Evolutionary conservation across 2,797 vertebrate species (phyloP).

Genomic region (Dromococcyx pavoninus): DNA sequence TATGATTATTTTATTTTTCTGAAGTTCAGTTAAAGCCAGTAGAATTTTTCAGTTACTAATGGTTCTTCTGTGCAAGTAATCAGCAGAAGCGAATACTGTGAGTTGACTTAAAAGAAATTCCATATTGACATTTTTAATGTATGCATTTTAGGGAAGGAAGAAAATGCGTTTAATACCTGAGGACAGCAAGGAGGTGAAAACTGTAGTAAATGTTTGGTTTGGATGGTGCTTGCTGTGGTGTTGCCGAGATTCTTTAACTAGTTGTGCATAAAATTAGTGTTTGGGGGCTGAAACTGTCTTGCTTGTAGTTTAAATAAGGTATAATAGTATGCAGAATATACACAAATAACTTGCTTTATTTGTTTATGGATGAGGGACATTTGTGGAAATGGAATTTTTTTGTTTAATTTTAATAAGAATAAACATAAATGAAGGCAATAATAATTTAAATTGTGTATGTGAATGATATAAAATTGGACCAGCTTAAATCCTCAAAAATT

Average conservation of each 20-base stretch:
- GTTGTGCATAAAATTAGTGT: background rate
- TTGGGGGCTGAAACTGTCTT: background rate
- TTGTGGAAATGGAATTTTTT: slow-evolving; percentile 8
- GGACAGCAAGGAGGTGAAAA: background rate
- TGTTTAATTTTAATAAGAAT: background rate
- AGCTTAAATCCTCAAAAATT: background rate
- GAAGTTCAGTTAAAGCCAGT: background rate
- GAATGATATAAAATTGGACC: background rate
- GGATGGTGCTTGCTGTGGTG: background rate
- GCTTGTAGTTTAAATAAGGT: background rate
- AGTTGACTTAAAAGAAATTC: background rate
- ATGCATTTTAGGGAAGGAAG: background rate
- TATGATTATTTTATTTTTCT: background rate
- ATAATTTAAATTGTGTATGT: background rate
- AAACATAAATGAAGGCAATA: background rate
- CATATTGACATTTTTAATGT: background rate
- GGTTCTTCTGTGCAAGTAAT: background rate
- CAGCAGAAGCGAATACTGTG: background rate
- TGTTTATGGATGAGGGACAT: background rate
- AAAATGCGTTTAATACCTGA: background rate
- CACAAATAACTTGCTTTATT: background rate
- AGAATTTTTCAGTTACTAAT: background rate
- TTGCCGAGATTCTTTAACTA: background rate
- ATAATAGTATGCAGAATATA: background rate
- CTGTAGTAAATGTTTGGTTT: background rate